Evolutionary conservation across 2,888 invertebrate genomes (phyloP).

Genomic region (Drosophila histrio): DNA sequence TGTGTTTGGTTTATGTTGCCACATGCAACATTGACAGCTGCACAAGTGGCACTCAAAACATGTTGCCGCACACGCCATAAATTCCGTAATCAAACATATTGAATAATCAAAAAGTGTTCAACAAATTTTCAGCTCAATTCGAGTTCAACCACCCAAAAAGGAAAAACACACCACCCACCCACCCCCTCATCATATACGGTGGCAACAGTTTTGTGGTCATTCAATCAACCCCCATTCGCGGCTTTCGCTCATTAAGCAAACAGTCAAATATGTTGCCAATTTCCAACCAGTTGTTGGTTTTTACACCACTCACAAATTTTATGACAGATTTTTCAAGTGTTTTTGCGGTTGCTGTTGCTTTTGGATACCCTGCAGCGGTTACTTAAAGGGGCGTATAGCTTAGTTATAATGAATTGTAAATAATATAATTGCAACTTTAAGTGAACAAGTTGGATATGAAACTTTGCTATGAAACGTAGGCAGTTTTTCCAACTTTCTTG

Average conservation of each 20-base stretch:
- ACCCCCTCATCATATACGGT: conserved; percentile 19
- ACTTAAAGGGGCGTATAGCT: neutral
- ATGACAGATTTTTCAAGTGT: conserved; percentile 79
- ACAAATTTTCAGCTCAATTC: conserved; percentile 38
- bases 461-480: too few species aligned
- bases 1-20: conserved; percentile 32
- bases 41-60: conserved; percentile 58
- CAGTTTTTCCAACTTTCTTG: too few species aligned
- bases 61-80: conserved; percentile 52
- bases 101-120: conserved; percentile 78
- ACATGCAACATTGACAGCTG: conserved; percentile 66
- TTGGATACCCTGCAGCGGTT: conserved; percentile 8
- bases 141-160: conserved; percentile 10
- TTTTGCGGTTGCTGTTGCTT: conserved; percentile 36
- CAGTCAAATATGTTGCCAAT: conserved; percentile 77
- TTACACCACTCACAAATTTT: conserved; percentile 65
- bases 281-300: conserved; percentile 71
- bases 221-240: conserved; percentile 28
- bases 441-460: too few species aligned
- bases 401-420: neutral
- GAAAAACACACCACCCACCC: conserved; percentile 25
- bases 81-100: conserved; percentile 82
- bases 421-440: too few species aligned
- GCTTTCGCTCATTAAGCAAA: conserved; percentile 71
- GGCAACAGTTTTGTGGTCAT: conserved; percentile 7